phyloP scores from a whole-genome alignment of 2,888 invertebrate genomes.

The Scaptomyza parva region DNA sequence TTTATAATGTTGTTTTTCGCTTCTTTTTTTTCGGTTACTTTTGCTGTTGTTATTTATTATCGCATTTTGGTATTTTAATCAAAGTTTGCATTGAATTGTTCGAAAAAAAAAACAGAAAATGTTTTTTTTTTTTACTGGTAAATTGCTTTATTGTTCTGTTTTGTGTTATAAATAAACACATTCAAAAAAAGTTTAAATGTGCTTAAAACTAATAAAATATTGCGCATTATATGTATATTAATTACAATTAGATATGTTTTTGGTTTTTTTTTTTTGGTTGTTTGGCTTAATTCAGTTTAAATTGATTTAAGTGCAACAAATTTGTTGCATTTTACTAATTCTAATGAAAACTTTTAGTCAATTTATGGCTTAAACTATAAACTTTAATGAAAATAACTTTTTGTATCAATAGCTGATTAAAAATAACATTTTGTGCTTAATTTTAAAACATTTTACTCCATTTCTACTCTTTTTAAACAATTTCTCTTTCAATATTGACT shows the following conservation, averaged over 20 bases:
- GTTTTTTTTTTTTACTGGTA: neutral
- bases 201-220: constrained; percentile 5
- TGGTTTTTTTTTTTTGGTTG: neutral
- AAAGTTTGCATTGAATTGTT: constrained; percentile 15
- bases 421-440: neutral
- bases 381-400: neutral
- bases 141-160: constrained; percentile 5
- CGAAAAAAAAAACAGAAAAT: neutral
- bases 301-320: neutral
- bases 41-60: constrained; percentile 4
- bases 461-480: too few species aligned
- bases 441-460: neutral
- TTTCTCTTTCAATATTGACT: constrained; percentile 1
- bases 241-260: neutral
- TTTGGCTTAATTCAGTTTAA: neutral
- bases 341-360: neutral
- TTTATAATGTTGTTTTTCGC: constrained; percentile 11
- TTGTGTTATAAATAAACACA: neutral
- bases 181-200: neutral
- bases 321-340: neutral
- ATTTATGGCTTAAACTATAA: too few species aligned
- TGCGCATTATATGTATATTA: neutral
- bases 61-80: constrained; percentile 30
- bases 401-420: neutral
- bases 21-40: constrained; percentile 5